A percentile compares a stretch with the other conserved stretches of the same genome.
Conservation (phyloP, 2,797 vertebrate species). For the Psittacula echo region DNA sequence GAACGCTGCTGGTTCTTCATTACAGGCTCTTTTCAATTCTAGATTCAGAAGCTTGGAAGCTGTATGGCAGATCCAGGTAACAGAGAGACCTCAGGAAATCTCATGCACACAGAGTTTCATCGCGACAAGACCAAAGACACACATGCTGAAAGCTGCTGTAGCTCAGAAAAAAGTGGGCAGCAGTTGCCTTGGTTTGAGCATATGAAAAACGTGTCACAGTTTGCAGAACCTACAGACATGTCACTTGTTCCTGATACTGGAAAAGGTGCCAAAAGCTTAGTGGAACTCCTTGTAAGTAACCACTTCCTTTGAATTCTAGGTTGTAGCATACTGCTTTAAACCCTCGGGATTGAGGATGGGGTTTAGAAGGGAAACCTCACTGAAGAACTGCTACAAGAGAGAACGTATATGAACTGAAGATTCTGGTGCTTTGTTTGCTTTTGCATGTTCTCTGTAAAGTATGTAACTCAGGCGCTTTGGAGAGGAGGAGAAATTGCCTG, state of each 20-base stretch:
- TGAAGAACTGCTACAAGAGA: background rate
- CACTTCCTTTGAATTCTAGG: accelerated
- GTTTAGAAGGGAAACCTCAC: background rate
- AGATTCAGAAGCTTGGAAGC: constrained; percentile 83
- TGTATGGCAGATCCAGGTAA: constrained; percentile 78
- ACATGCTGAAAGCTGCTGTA: constrained; percentile 82
- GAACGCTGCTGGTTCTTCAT: background rate
- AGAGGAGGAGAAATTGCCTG: constrained; percentile 5
- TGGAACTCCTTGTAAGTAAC: constrained; percentile 92
- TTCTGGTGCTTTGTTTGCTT: background rate
- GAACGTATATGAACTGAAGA: accelerated
- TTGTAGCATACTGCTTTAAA: background rate
- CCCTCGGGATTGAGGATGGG: background rate
- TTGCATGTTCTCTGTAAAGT: background rate
- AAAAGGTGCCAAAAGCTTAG: constrained; percentile 86
- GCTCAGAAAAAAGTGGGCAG: constrained; percentile 80
- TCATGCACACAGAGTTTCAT: constrained; percentile 77
- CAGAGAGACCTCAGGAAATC: constrained; percentile 78
- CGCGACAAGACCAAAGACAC: constrained; percentile 88
- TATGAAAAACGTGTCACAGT: constrained; percentile 79
- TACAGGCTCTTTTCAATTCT: background rate
- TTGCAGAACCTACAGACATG: constrained; percentile 76
- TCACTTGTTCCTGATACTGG: constrained; percentile 77
- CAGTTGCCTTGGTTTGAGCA: constrained; percentile 85
- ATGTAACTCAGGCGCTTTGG: background rate